Evolutionary conservation across 1,140 invertebrate genomes (phyloP).

Genomic region (Rhyacophila brunnea): DNA sequence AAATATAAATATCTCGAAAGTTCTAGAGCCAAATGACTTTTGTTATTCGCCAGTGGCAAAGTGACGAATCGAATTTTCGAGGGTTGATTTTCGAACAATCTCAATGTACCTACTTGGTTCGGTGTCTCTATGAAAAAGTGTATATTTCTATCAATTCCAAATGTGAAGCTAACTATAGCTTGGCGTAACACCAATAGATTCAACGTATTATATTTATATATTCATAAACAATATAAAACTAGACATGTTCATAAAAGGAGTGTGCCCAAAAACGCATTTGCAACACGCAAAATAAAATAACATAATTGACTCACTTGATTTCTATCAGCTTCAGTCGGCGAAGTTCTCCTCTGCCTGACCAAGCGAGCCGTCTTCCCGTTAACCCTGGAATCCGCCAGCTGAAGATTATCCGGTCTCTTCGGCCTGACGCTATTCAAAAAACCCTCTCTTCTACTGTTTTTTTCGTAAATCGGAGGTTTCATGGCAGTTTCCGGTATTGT

Average conservation of each 20-base stretch:
- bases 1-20: too few relatives aligned
- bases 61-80: too few relatives aligned
- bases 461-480: constrained; percentile 17
- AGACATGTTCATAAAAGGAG: neutral
- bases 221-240: neutral
- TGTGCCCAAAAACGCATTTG: neutral
- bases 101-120: too few relatives aligned
- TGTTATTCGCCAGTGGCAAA: too few relatives aligned
- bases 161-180: too few relatives aligned
- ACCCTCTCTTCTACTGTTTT: neutral
- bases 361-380: neutral
- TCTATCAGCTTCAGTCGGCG: constrained; percentile 17
- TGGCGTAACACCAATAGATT: too few relatives aligned
- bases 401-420: neutral
- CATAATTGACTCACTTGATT: constrained; percentile 16
- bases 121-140: too few relatives aligned
- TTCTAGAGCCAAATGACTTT: too few relatives aligned
- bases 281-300: neutral
- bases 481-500: neutral
- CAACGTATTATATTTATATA: too few relatives aligned
- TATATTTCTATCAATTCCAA: too few relatives aligned
- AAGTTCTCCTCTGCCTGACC: constrained; percentile 5
- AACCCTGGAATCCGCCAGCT: neutral
- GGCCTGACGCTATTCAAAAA: neutral
- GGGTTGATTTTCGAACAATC: too few relatives aligned